Evolutionary conservation across 92 coral and sea anemone genomes (phyloP), one percentile per base, ranked within the genome.

Genomic region (Zoanthus sansibaricus): DNA sequence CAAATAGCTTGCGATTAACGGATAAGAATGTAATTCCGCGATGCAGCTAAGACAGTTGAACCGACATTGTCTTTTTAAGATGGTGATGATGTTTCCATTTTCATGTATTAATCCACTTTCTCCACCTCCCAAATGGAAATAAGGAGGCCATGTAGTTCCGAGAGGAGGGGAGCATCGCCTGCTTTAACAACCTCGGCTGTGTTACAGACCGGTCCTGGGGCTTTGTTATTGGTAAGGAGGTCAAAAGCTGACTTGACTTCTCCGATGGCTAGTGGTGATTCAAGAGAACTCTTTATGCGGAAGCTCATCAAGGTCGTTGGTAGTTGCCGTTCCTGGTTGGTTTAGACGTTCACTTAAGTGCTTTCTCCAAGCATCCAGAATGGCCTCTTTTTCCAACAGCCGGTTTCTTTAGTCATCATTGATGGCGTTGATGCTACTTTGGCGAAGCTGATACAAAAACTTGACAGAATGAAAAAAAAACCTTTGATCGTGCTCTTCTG

Each of bases 171-270:
- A 3, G 9, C 61, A 18, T 37, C 62, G 13, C 61, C 32, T 6
- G 42, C 58, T 25, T 75, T 16, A 12, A n/a, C 16, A 11, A 75
- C 62, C 48, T 79, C 84, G 16, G 44, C 37, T 6, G 84, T 52
- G 15, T 56, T 56, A 13, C 84, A 31, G 25, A 32, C 84, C 15
- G 33, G 30, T 9, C 84, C 84, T 13, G 84, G 84, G 30, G 71
- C 61, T 79, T 79, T 79, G 16, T 55, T 66, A 15, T 12, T 71
- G 5, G 47, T 9, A 12, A 62, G 48, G 3, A 31, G 47, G 1
- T 18, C n/a, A 31, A 71, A 4, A 3, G 75, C 49, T 2, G 42
- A 37, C 42, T 37, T 71, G 1, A 31, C 7, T 21, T 71, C 75
- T 31, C 12, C 49, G 7, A 20, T 6, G 7, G 69, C 16, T 17